Conservation (phyloP, 2,888 invertebrate species). For the Latrodectus hesperus region DNA sequence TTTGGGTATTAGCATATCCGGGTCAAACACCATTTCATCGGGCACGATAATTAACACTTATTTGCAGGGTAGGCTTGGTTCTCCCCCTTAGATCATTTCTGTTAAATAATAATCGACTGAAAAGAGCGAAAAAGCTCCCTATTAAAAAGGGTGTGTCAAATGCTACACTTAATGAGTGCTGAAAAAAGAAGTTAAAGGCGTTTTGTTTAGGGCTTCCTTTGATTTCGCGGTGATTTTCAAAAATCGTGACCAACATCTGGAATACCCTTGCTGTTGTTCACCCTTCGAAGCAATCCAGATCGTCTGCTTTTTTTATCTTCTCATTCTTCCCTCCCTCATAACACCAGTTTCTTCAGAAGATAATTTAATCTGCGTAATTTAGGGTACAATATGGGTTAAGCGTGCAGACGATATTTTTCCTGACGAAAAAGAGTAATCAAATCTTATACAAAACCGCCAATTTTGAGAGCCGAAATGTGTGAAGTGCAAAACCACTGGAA, state of each 20-base stretch:
- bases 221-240: slow-evolving; percentile 58
- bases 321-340: neutral
- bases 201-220: slow-evolving; percentile 54
- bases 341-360: slow-evolving; percentile 16
- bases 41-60: slow-evolving; percentile 57
- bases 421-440: too few species aligned
- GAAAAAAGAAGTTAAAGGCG: slow-evolving; percentile 28
- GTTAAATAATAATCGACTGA: slow-evolving; percentile 42
- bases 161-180: slow-evolving; percentile 48
- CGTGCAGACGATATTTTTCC: slow-evolving; percentile 10
- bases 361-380: slow-evolving; percentile 62
- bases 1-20: neutral
- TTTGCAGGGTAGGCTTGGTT: slow-evolving; percentile 49
- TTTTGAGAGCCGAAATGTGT: too few species aligned
- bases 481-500: too few species aligned
- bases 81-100: slow-evolving; percentile 37
- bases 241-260: slow-evolving; percentile 64
- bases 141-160: slow-evolving; percentile 66
- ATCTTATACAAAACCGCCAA: too few species aligned
- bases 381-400: slow-evolving; percentile 46
- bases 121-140: slow-evolving; percentile 6
- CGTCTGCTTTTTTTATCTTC: neutral
- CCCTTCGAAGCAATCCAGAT: neutral
- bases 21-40: neutral
- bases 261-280: slow-evolving; percentile 7